Percentiles rank a stretch among this genome's conserved stretches.
Evolutionary conservation across 2,888 invertebrate species (phyloP).

Genomic region (Drosophila dives): DNA sequence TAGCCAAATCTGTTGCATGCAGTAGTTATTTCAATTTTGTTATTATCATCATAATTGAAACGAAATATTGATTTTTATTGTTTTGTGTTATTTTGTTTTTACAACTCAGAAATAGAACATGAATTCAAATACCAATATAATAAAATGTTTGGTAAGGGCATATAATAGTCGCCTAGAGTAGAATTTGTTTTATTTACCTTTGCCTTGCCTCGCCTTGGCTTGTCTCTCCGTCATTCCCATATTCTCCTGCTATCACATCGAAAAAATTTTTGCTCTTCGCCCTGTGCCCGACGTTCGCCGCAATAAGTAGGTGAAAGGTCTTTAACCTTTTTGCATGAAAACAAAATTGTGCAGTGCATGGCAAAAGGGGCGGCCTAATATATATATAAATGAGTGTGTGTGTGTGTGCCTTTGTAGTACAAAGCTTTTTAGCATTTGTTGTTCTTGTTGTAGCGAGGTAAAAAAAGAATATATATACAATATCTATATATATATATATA

Average conservation of each 20-base stretch:
- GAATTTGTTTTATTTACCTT: constrained; percentile 32
- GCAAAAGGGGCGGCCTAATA: constrained; percentile 26
- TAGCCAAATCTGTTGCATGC: constrained; percentile 43
- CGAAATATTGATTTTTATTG: neutral
- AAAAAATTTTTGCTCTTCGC: constrained; percentile 42
- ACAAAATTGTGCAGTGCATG: constrained; percentile 67
- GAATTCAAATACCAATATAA: neutral
- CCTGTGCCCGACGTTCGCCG: constrained; percentile 43
- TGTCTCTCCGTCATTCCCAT: constrained; percentile 2
- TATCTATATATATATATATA: neutral
- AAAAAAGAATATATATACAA: constrained; percentile 18
- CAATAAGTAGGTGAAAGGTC: constrained; percentile 84
- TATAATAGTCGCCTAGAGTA: constrained; percentile 5
- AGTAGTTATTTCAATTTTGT: neutral
- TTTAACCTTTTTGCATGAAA: constrained; percentile 80
- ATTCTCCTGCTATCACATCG: constrained; percentile 25
- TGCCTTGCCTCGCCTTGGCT: constrained; percentile 27
- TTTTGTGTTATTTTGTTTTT: neutral
- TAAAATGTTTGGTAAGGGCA: constrained; percentile 9
- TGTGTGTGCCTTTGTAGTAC: constrained; percentile 20
- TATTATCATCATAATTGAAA: neutral
- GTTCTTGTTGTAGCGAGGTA: constrained; percentile 36
- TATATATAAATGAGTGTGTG: neutral
- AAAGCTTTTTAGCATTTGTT: constrained; percentile 35
- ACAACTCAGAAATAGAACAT: neutral